Evolutionary conservation across 2,797 vertebrate species (phyloP).

Genomic region (Paedocypris micromegethes): DNA sequence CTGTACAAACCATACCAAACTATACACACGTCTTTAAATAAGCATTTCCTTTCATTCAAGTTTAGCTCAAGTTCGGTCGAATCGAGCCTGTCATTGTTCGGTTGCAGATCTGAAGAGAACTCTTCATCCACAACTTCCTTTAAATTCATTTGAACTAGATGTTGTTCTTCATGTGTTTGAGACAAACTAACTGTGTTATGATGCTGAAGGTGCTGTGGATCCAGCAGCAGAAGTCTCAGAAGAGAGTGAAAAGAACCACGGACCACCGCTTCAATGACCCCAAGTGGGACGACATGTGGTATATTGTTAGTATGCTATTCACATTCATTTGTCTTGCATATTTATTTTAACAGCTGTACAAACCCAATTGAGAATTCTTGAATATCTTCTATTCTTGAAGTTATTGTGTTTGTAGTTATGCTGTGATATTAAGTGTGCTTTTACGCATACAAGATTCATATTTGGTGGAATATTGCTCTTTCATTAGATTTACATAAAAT

Average conservation of each 20-base stretch:
- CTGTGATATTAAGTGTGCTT: too few species aligned
- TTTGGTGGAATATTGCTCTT: too few species aligned
- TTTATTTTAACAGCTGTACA: not conserved
- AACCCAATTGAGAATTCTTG: not conserved
- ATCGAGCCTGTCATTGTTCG: too few species aligned
- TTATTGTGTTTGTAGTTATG: not conserved
- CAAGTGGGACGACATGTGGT: constrained; percentile 85
- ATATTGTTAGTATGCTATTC: constrained; percentile 75
- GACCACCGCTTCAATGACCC: constrained; percentile 73
- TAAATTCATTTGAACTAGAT: too few species aligned
- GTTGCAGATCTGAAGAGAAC: too few species aligned
- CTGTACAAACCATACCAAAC: constrained; percentile 19
- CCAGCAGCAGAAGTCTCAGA: constrained; percentile 85
- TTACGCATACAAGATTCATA: too few species aligned
- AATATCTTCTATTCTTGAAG: too few species aligned
- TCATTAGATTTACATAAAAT: too few species aligned
- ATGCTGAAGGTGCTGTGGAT: constrained; percentile 87
- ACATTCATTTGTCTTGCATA: not conserved
- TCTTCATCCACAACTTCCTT: too few species aligned
- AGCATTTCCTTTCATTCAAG: constrained; percentile 27
- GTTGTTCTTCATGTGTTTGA: too few species aligned
- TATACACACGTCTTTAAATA: not conserved
- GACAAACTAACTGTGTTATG: not conserved
- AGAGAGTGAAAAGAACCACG: constrained; percentile 76
- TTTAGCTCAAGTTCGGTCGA: too few species aligned